These are phyloP conservation scores for Dicyrtoma fusca DNA, from an alignment of 2,888 invertebrate species.

Conservation along the genomic window DNA sequence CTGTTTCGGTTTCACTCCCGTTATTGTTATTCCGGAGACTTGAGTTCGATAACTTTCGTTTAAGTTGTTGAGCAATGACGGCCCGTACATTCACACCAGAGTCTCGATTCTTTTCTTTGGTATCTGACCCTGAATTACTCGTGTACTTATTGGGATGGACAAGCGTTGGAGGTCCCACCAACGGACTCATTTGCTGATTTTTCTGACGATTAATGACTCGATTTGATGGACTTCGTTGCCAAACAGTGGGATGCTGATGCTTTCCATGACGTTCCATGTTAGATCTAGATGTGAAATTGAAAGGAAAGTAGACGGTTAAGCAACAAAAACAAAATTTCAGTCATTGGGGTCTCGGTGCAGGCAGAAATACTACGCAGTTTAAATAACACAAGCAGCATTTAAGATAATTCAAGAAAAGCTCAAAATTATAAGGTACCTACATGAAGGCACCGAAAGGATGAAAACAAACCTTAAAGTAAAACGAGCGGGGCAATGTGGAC, in stretches of 20 bases:
- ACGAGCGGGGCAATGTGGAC: constrained; percentile 85
- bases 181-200: constrained; percentile 43
- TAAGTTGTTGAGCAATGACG: constrained; percentile 76
- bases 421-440: too few species aligned
- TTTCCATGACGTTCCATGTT: constrained; percentile 95
- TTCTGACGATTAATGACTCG: constrained; percentile 51
- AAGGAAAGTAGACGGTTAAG: not conserved
- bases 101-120: constrained; percentile 59
- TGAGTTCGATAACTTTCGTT: constrained; percentile 59
- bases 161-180: constrained; percentile 42
- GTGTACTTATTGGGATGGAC: constrained; percentile 49
- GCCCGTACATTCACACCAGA: constrained; percentile 60
- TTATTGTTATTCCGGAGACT: constrained; percentile 40
- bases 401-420: not conserved
- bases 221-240: constrained; percentile 73
- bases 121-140: constrained; percentile 37
- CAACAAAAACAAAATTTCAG: too few species aligned
- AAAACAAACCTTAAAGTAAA: constrained; percentile 72
- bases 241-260: constrained; percentile 88
- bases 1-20: constrained; percentile 44
- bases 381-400: too few species aligned
- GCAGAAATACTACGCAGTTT: too few species aligned
- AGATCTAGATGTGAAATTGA: constrained; percentile 62
- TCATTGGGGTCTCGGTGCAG: too few species aligned
- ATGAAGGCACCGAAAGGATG: too few species aligned